phyloP scores from a whole-genome alignment of 2,113 vertebrate species.

The Rhagologus leucostigma region DNA sequence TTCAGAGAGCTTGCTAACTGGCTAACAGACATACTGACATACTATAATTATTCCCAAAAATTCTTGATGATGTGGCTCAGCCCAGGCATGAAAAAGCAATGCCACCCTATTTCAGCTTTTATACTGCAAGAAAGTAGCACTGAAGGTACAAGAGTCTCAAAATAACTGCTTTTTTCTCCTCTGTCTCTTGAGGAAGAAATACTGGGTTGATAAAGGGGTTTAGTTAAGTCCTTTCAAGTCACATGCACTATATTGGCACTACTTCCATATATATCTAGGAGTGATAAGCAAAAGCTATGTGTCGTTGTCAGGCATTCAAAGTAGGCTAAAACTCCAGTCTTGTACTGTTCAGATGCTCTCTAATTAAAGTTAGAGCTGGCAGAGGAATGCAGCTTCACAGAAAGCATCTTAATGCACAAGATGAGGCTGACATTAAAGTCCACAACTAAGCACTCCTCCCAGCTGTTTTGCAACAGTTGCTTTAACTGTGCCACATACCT shows the following conservation, averaged over 20 bases:
- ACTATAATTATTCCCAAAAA: neutral
- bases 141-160: neutral
- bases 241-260: neutral
- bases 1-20: neutral
- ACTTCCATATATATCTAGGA: neutral
- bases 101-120: neutral
- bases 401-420: neutral
- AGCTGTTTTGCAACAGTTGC: neutral
- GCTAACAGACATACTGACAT: neutral
- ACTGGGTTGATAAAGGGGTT: neutral
- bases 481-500: neutral
- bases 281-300: neutral
- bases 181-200: neutral
- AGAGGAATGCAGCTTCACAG: neutral
- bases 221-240: neutral
- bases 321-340: neutral
- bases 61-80: neutral
- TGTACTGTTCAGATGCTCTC: neutral
- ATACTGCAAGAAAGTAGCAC: neutral
- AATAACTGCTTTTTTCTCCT: neutral
- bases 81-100: neutral
- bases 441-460: neutral
- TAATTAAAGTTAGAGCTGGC: neutral
- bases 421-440: neutral
- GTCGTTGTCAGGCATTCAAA: neutral